Base-by-base conservation (phyloP, 2,797 vertebrate genomes). In the Simalia tracyae region DNA sequence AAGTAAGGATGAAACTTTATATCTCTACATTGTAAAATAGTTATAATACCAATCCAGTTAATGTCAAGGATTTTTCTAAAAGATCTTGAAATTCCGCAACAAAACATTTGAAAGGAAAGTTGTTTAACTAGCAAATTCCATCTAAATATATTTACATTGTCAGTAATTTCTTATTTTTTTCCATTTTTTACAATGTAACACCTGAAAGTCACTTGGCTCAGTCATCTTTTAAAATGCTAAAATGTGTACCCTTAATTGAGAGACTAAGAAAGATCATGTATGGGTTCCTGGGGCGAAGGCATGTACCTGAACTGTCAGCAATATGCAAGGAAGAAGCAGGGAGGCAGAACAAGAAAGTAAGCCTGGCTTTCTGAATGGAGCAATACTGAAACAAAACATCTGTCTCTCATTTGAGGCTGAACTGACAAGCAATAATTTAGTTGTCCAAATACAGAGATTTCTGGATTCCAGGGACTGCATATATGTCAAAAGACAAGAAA, bases 341-440 rank as follows among this genome's bases (percentile, higher is more conserved):
- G 93, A 95, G 17, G 89, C 61, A 92, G 54, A 87, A 63, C 85
- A 92, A 93, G 96, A 97, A 94, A 91, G 81, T 95, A 95, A 94
- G 92, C n/a, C 96, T 96, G 96, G 95, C 95, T 96, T 96, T 95
- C 93, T 96, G 97, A 97, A 96, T 96, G 96, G 95, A 96, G 94
- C 95, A 96, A 96, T 97, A 92, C 94, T 97, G 97, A 98, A 97
- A 97, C 96, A 97, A 97, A 98, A 97, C 97, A 97, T 96, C 97
- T 97, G 97, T 97, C 98, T 97, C 96, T 98, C 97, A 97, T 96
- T 93, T 94, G 95, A 96, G 97, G 93, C 93, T 96, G 96, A 97
- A 97, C 95, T 97, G 97, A 98, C 97, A 98, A 97, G 97, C 96
- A 97, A 97, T 97, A 98, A 98, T 98, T 98, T 98, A 97, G 97